These are phyloP conservation scores for Drosophila neoperkinsi DNA, from an alignment of 2,888 invertebrate species.

Conservation along the genomic window DNA sequence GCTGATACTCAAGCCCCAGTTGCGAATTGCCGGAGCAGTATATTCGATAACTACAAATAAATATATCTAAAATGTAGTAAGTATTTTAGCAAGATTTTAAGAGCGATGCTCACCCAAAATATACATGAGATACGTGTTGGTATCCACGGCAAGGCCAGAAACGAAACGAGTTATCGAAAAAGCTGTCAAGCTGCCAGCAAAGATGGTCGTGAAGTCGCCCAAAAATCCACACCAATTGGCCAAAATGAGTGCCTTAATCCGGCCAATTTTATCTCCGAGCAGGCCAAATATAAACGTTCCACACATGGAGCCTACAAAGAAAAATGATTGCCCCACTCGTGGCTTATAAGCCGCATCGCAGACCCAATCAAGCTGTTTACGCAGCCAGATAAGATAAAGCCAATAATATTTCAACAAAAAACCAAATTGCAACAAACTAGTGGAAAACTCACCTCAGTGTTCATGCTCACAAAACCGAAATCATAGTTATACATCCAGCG, in stretches of 20 bases:
- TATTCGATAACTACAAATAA: conserved; percentile 86
- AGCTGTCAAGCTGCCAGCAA: conserved; percentile 84
- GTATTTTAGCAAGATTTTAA: not conserved
- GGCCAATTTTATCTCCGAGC: conserved; percentile 86
- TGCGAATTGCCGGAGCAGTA: conserved; percentile 86
- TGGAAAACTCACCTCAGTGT: conserved; percentile 86
- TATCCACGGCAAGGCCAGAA: conserved; percentile 87
- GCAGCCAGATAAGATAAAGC: conserved; percentile 28
- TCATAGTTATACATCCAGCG: conserved; percentile 87
- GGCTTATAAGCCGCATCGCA: conserved; percentile 87
- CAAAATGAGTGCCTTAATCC: conserved; percentile 86
- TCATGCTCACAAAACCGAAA: conserved; percentile 87
- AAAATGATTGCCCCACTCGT: conserved; percentile 87
- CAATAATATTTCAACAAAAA: not conserved
- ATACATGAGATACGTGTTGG: conserved; percentile 87
- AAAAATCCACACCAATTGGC: conserved; percentile 86
- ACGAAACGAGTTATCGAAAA: conserved; percentile 86
- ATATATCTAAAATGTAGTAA: not conserved
- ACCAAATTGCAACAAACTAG: not conserved
- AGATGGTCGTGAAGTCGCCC: conserved; percentile 86
- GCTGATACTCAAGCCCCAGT: conserved; percentile 86
- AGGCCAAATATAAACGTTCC: conserved; percentile 87
- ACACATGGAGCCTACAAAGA: conserved; percentile 87
- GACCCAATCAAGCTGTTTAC: conserved; percentile 86
- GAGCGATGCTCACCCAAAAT: conserved; percentile 85